Percentiles rank a stretch among this genome's conserved stretches.
Evolutionary conservation across 2,113 vertebrate species (phyloP).

Genomic region (Carassius gibelio): DNA sequence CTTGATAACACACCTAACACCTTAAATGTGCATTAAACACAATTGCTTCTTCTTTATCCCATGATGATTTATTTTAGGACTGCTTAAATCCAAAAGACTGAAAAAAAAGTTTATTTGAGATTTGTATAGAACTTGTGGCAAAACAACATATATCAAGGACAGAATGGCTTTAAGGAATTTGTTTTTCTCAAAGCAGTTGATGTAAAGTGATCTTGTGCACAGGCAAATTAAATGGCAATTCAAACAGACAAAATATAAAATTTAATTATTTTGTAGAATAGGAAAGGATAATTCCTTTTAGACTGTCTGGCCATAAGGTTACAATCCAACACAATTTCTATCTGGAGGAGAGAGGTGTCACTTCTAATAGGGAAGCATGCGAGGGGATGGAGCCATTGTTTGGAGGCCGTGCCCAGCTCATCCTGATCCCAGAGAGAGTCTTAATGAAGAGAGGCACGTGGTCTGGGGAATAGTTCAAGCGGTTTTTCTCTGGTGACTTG

Average conservation of each 20-base stretch:
- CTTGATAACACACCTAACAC: conserved; percentile 46
- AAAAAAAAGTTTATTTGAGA: conserved; percentile 62
- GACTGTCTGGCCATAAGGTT: conserved; percentile 64
- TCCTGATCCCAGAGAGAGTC: conserved; percentile 82
- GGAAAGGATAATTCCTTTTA: conserved; percentile 65
- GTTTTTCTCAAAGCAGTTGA: conserved; percentile 68
- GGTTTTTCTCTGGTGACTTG: conserved; percentile 89
- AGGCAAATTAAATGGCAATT: conserved; percentile 65
- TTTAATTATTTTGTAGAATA: conserved; percentile 75
- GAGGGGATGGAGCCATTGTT: conserved; percentile 75
- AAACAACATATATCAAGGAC: conserved; percentile 63
- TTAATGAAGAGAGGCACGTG: conserved; percentile 97
- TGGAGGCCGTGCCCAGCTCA: conserved; percentile 68
- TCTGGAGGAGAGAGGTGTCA: conserved; percentile 76
- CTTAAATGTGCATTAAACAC: background rate
- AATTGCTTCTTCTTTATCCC: too few species aligned
- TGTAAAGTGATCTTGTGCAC: conserved; percentile 61
- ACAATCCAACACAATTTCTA: conserved; percentile 77
- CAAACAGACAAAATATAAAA: conserved; percentile 62
- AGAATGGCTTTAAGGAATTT: conserved; percentile 67
- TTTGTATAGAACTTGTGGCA: conserved; percentile 58
- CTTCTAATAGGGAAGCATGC: conserved; percentile 75
- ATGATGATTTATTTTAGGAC: too few species aligned
- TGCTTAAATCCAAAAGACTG: too few species aligned
- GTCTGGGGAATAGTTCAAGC: conserved; percentile 87